A percentile compares a stretch with the other conserved stretches of the same genome.
These are phyloP conservation scores for Nothoprocta pentlandii DNA, from an alignment of 2,113 vertebrate genomes.

Conservation along the genomic window DNA sequence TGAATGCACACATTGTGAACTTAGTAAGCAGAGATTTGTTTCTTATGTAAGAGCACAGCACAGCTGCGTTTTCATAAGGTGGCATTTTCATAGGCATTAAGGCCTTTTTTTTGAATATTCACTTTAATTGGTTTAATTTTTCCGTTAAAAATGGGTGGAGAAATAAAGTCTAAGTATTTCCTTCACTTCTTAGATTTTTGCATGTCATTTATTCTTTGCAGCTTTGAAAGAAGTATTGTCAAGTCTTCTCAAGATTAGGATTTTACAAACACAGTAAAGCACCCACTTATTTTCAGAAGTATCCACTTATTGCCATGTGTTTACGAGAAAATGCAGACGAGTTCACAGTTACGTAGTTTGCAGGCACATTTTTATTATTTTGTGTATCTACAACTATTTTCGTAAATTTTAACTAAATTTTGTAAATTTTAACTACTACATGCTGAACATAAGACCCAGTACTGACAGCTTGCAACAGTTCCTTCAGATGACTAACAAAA, in stretches of 20 bases:
- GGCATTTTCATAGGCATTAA: background rate
- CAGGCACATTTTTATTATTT: background rate
- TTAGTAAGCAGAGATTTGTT: background rate
- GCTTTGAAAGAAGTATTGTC: background rate
- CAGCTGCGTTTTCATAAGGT: fast-evolving
- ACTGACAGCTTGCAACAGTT: background rate
- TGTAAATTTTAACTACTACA: background rate
- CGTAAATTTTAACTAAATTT: background rate
- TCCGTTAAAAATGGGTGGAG: background rate
- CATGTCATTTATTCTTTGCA: background rate
- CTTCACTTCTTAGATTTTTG: background rate
- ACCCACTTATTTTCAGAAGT: background rate
- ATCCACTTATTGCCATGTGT: background rate
- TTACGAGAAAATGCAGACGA: background rate
- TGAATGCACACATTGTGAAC: background rate
- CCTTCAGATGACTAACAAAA: background rate
- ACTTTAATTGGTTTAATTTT: background rate
- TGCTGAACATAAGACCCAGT: background rate
- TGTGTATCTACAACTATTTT: background rate
- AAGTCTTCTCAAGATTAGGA: background rate
- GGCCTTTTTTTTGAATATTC: background rate
- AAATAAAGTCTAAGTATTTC: background rate
- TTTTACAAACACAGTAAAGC: background rate
- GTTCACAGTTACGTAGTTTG: background rate
- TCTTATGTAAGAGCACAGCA: background rate